Evolutionary conservation across 1,140 invertebrate species (phyloP).

Genomic region (Drosophila chauvacae): DNA sequence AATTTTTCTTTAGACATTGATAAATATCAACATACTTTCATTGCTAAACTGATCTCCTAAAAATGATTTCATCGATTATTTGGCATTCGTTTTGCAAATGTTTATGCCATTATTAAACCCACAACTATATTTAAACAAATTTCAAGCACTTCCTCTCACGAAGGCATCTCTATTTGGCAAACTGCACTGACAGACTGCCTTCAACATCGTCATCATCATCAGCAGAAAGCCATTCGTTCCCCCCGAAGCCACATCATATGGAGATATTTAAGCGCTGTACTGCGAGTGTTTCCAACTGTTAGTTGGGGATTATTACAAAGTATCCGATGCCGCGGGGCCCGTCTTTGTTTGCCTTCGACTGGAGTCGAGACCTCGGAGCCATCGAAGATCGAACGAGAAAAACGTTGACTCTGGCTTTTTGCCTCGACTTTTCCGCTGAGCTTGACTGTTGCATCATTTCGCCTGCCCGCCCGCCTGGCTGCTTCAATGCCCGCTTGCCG

Average conservation of each 20-base stretch:
- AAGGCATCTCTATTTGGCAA: conserved; percentile 39
- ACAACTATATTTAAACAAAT: background rate
- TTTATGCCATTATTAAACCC: background rate
- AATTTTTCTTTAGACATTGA: background rate
- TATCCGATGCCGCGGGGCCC: conserved; percentile 50
- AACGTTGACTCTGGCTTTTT: conserved; percentile 36
- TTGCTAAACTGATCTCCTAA: background rate
- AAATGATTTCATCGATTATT: background rate
- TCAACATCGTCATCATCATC: conserved; percentile 53
- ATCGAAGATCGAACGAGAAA: conserved; percentile 45
- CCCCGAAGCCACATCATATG: conserved; percentile 33
- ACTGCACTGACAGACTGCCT: conserved; percentile 68
- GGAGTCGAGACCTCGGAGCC: conserved; percentile 18
- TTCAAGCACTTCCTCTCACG: conserved; percentile 35
- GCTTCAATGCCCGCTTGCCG: conserved; percentile 1
- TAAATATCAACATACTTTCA: background rate
- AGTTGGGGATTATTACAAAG: conserved; percentile 72
- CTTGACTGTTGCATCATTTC: conserved; percentile 65
- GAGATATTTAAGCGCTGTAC: conserved; percentile 22
- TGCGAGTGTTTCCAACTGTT: conserved; percentile 53
- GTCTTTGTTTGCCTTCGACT: conserved; percentile 50
- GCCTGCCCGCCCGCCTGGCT: conserved; percentile 8
- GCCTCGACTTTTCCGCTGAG: conserved; percentile 61
- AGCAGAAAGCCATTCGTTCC: conserved; percentile 38
- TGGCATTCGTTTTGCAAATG: background rate